Base-by-base conservation (phyloP, 2,113 vertebrate genomes). In the Trematomus loennbergii region DNA sequence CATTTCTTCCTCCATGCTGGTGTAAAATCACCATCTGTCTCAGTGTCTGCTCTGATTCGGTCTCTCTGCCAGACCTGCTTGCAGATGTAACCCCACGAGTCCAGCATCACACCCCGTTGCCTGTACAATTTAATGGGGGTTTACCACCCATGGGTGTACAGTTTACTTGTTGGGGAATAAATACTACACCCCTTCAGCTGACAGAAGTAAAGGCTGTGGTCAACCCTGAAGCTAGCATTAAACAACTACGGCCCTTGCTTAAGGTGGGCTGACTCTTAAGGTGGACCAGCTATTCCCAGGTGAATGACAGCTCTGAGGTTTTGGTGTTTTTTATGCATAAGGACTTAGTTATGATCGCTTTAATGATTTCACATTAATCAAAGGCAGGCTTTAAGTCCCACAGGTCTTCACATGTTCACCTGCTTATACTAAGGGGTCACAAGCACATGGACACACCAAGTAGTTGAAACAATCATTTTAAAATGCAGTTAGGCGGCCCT, bases 21-120 rank as follows among this genome's bases (percentile, higher is more conserved):
- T 79, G 80, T 84, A 84, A 91, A 91, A 83, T 88, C 72, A 74
- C 80, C 88, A 91, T 89, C 87, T 91, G 84, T 89, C 74, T 87
- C 83, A 49, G 70, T 86, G 87, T 89, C 77, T 85, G 69, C 71
- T 85, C 78, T 79, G 64, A 77, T 87, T 70, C 85, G 63, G 49
- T 85, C 54, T 79, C 52, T 66, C 54, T 75, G 75, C 82, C 75
- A 79, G 53, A 66, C 33, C n/a, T n/a, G 60, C 29, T 55, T 50
- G 52, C 5, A 76, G n/a, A 59, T 65, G 20, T 57, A 62, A 49
- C 66, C 18, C 25, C 7, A 18, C 18, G 29, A 78, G 62, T 65
- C 72, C 76, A 71, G 12, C 17, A 20, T 72, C 29, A 36, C 52
- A n/a, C 33, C 7, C 12, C 7, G 33, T 72, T 75, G 58, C 15